A percentile compares a stretch with the other conserved stretches of the same genome.
Evolutionary conservation across 2,113 vertebrate genomes (phyloP).

Genomic region (Maccullochella peelii): DNA sequence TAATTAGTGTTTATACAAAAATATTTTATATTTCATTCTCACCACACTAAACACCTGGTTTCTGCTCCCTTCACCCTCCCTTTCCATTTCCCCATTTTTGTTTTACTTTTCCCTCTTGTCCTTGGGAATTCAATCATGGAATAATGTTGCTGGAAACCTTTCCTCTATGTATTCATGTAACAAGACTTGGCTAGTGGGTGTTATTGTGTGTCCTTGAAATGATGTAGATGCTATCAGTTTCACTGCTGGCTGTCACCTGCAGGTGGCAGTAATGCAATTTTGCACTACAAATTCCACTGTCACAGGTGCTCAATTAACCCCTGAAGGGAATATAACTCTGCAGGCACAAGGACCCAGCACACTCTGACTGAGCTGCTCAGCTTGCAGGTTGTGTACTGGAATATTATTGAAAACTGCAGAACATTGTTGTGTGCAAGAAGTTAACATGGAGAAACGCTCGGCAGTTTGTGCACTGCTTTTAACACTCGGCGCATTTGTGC

Average conservation of each 20-base stretch:
- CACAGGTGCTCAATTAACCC: too few relatives aligned
- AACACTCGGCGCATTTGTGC: constrained; percentile 38
- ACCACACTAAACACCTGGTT: constrained; percentile 1
- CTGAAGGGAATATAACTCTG: constrained; percentile 18
- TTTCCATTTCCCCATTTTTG: constrained; percentile 16
- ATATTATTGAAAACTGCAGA: constrained; percentile 46
- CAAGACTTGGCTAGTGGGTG: constrained; percentile 68
- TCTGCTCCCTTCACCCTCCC: constrained; percentile 21
- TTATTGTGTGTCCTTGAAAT: constrained; percentile 80
- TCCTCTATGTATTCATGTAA: constrained; percentile 74
- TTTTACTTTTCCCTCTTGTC: constrained; percentile 42
- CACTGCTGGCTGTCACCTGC: constrained; percentile 58
- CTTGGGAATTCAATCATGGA: constrained; percentile 80
- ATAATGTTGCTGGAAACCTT: constrained; percentile 70
- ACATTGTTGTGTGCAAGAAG: constrained; percentile 46
- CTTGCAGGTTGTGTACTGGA: constrained; percentile 29
- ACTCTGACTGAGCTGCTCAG: constrained; percentile 12
- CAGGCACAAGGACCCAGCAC: constrained; percentile 71
- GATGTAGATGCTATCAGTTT: constrained; percentile 77
- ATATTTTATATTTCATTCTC: constrained; percentile 31
- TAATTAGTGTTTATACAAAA: constrained; percentile 9
- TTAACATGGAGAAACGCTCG: constrained; percentile 57
- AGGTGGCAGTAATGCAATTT: too few relatives aligned
- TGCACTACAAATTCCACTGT: too few relatives aligned
- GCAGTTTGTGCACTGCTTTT: constrained; percentile 55